Evolutionary conservation across 1,140 invertebrate genomes (phyloP).

Genomic region (Zaprionus inermis): DNA sequence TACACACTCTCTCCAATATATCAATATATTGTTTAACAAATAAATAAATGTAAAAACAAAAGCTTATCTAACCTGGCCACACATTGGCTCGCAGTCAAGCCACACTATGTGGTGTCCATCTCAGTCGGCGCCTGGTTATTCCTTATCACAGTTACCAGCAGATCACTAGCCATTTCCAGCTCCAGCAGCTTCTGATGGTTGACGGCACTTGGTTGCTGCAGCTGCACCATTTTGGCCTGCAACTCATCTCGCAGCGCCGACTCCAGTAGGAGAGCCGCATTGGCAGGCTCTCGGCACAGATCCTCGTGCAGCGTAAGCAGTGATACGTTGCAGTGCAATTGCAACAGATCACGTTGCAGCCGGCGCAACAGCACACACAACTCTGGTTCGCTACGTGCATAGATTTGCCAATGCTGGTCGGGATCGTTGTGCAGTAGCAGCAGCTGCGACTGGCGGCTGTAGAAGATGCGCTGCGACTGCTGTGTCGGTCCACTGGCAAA

Average conservation of each 20-base stretch:
- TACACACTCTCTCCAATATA: background rate
- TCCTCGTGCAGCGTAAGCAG: conserved; percentile 32
- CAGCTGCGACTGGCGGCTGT: conserved; percentile 39
- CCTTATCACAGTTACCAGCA: conserved; percentile 49
- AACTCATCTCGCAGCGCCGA: conserved; percentile 51
- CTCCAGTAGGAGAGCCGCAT: conserved; percentile 41
- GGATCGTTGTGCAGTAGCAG: conserved; percentile 55
- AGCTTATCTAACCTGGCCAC: background rate
- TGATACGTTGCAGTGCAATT: conserved; percentile 52
- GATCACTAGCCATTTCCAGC: conserved; percentile 56
- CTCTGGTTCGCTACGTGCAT: conserved; percentile 46
- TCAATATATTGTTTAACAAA: background rate
- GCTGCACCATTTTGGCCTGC: conserved; percentile 26
- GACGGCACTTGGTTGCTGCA: background rate
- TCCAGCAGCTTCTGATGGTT: conserved; percentile 27
- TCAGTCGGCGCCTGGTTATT: conserved; percentile 4
- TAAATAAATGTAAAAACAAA: background rate
- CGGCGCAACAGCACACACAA: conserved; percentile 49
- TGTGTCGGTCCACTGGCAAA: background rate
- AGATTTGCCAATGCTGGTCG: conserved; percentile 55
- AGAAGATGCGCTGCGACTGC: conserved; percentile 54
- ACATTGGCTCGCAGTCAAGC: no score
- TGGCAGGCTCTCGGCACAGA: background rate
- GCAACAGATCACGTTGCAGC: conserved; percentile 51
- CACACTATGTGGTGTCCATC: background rate